A percentile compares a stretch with the other conserved stretches of the same genome.
Conservation (phyloP, 2,113 vertebrate species). For the Ondatra zibethicus region DNA sequence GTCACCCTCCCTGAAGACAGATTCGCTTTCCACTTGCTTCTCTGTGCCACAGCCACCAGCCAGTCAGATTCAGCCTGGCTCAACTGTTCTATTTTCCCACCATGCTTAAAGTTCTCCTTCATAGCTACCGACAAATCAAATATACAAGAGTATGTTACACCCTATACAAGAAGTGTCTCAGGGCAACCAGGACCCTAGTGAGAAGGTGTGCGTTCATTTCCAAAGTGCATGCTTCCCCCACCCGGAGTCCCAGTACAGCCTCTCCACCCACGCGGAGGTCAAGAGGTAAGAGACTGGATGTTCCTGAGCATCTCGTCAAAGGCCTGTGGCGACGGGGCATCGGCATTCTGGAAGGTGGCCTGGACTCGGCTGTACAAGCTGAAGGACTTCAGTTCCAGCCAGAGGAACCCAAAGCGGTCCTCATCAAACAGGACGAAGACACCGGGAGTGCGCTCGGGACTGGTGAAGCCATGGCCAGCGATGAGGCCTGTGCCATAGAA, state of each 20-base stretch:
- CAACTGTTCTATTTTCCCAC: neutral
- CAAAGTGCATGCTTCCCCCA: slow-evolving; percentile 85
- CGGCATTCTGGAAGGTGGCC: slow-evolving; percentile 92
- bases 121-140: slow-evolving; percentile 62
- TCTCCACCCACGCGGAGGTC: slow-evolving; percentile 75
- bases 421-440: slow-evolving; percentile 96
- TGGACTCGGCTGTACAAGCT: slow-evolving; percentile 97
- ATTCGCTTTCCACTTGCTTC: neutral
- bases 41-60: neutral
- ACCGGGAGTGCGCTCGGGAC: slow-evolving; percentile 95
- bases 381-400: slow-evolving; percentile 98
- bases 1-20: neutral
- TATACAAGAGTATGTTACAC: slow-evolving; percentile 61
- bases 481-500: slow-evolving; percentile 98
- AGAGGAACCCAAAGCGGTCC: slow-evolving; percentile 98
- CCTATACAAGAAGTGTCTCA: slow-evolving; percentile 24
- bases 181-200: neutral
- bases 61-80: neutral
- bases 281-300: slow-evolving; percentile 97
- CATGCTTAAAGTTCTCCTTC: slow-evolving; percentile 50
- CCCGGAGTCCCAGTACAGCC: slow-evolving; percentile 3
- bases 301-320: slow-evolving; percentile 98
- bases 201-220: slow-evolving; percentile 64
- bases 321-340: slow-evolving; percentile 92
- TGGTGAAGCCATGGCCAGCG: slow-evolving; percentile 97